A percentile compares a stretch with the other conserved stretches of the same genome.
Conservation (phyloP, 1,140 invertebrate genomes). For the Anastatus disparis region DNA sequence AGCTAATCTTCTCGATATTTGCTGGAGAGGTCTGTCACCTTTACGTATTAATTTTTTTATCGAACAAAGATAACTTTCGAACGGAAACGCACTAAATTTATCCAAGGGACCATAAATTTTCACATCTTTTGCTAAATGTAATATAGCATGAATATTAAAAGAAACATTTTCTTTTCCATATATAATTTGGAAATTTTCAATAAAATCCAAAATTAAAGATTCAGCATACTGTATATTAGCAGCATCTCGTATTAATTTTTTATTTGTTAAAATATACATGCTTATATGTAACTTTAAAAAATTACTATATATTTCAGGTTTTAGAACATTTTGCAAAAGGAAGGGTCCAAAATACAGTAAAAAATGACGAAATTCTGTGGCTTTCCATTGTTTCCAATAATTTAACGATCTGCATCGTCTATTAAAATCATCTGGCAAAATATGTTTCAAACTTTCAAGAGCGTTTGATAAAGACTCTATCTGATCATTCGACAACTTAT, state of each 20-base stretch:
- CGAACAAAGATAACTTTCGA: constrained; percentile 21
- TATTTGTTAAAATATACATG: background rate
- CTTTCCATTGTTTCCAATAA: constrained; percentile 9
- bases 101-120: constrained; percentile 35
- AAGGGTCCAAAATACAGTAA: background rate
- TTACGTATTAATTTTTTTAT: constrained; percentile 29
- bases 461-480: background rate
- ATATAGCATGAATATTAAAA: constrained; percentile 46
- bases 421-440: constrained; percentile 6
- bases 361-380: constrained; percentile 16
- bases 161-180: constrained; percentile 30
- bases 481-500: background rate
- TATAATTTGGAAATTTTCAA: background rate
- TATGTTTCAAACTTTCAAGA: background rate
- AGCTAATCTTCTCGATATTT: constrained; percentile 4
- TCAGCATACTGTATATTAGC: background rate
- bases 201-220: constrained; percentile 11
- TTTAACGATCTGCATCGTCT: constrained; percentile 7
- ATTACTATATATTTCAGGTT: background rate
- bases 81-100: constrained; percentile 26
- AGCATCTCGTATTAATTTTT: background rate
- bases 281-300: background rate
- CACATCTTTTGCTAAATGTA: constrained; percentile 40
- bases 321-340: background rate
- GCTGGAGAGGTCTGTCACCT: background rate